Evolutionary conservation across 1,140 invertebrate genomes (phyloP), one percentile per base, ranked within the genome.

Genomic region (Drosophila repleta): DNA sequence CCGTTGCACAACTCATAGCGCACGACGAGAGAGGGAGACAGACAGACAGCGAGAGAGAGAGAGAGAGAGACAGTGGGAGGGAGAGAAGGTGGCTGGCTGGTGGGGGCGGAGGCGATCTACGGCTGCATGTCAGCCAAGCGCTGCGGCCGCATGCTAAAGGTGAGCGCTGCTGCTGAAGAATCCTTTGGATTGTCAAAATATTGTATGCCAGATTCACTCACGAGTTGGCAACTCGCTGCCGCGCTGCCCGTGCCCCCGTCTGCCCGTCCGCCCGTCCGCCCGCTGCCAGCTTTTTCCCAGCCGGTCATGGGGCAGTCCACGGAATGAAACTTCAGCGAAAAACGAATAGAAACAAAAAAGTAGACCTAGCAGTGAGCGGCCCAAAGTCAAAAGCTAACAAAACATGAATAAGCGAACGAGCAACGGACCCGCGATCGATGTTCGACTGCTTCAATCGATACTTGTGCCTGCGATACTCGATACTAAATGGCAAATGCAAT

Each of bases 141-240:
- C 29, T 45, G 21, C 20, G 45, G 32, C 45, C 37, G 11, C 65
- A 67, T 52, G 66, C 80, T 79, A 87, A 85, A 87, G 82, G 83
- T 78, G 76, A 78, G 56, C 71, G 58, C 49, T 24, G 64, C 55
- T 53, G 64, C 58, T 87, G 64, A 87, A 87, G 83, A 87, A 87
- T 87, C 82, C 82, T 87, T 87, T 82, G 82, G 80, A 82, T 87
- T 87, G 82, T 87, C 82, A 87, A 87, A 87, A 87, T 87, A 87
- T 87, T 87, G 82, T 82, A 87, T 81, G 82, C 82, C 82, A 79
- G 74, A 79, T 68, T 78, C 73, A 76, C 76, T 84, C 80, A 87
- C 82, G 79, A 87, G 69, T 65, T 74, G 65, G 48, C n/a, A 62
- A 26, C 35, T 21, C 13, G 45, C 32, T 24, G 15, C 45, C 15